Evolutionary conservation across 92 coral and sea anemone genomes (phyloP).

Genomic region (Desmophyllum pertusum): DNA sequence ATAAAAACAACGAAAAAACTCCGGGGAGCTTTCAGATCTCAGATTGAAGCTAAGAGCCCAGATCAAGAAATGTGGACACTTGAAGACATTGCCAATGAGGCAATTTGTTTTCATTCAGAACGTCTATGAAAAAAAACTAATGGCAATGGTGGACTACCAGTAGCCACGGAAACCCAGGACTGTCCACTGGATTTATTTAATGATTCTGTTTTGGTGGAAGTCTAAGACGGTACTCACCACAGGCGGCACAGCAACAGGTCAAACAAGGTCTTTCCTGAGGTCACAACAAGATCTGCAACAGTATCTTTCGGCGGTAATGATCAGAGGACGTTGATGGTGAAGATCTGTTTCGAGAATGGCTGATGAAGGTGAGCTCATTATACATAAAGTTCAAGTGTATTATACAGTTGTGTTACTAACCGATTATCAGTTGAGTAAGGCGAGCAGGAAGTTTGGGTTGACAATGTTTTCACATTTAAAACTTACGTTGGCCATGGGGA

Average conservation of each 20-base stretch:
- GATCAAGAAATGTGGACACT: slow-evolving; percentile 25
- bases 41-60: slow-evolving; percentile 3
- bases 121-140: not conserved
- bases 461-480: too few relatives aligned
- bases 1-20: not conserved
- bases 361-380: not conserved
- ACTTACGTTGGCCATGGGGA: too few relatives aligned
- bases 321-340: slow-evolving; percentile 17
- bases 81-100: slow-evolving; percentile 26
- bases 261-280: not conserved
- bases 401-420: too few relatives aligned
- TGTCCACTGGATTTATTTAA: slow-evolving; percentile 34
- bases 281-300: not conserved
- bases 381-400: not conserved
- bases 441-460: too few relatives aligned
- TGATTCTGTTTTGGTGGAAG: slow-evolving; percentile 57
- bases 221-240: slow-evolving; percentile 36
- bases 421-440: too few relatives aligned
- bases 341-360: slow-evolving; percentile 46
- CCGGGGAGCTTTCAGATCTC: not conserved
- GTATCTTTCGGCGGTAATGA: not conserved
- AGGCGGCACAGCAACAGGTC: slow-evolving; percentile 40
- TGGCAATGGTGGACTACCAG: not conserved
- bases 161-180: slow-evolving; percentile 22
- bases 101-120: not conserved